Percentiles rank a stretch among this genome's conserved stretches.
Evolutionary conservation across 2,113 vertebrate genomes (phyloP).

Genomic region (Trinectes maculatus): DNA sequence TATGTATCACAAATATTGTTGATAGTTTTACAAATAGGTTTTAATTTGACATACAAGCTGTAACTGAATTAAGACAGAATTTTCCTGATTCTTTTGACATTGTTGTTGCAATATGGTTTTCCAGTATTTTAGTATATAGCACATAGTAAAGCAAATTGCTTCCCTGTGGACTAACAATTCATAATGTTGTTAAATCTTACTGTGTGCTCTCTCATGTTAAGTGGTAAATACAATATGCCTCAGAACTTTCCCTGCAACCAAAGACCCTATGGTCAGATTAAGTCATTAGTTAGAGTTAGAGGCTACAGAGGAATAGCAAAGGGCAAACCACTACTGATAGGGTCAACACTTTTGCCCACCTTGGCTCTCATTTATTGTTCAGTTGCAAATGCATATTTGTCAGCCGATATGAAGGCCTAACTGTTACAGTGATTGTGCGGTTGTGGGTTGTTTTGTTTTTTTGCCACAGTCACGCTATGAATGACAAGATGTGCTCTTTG

Average conservation of each 20-base stretch:
- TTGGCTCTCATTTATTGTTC: constrained; percentile 21
- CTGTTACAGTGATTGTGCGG: constrained; percentile 14
- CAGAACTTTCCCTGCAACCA: constrained; percentile 65
- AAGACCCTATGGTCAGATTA: constrained; percentile 47
- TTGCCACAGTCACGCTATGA: constrained; percentile 36
- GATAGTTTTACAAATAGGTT: no score
- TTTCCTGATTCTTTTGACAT: no score
- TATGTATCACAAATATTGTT: no score
- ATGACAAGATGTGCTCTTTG: constrained; percentile 66
- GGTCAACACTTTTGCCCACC: constrained; percentile 5
- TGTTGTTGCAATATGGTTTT: no score
- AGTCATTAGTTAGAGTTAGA: constrained; percentile 49
- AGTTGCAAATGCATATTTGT: constrained; percentile 20
- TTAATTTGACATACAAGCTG: no score
- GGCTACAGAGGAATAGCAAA: constrained; percentile 16
- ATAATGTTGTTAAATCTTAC: constrained; percentile 50
- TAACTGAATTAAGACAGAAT: no score
- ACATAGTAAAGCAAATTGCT: constrained; percentile 39
- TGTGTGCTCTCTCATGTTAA: constrained; percentile 71
- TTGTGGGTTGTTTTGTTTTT: constrained; percentile 29
- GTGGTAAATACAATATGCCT: constrained; percentile 61
- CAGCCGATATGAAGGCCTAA: constrained; percentile 6
- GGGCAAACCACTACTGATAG: constrained; percentile 28
- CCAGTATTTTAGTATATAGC: constrained; percentile 40
- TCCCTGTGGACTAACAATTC: constrained; percentile 53